These are phyloP conservation scores for Champsocephalus gunnari DNA, from an alignment of 2,797 vertebrate species.

Conservation along the genomic window DNA sequence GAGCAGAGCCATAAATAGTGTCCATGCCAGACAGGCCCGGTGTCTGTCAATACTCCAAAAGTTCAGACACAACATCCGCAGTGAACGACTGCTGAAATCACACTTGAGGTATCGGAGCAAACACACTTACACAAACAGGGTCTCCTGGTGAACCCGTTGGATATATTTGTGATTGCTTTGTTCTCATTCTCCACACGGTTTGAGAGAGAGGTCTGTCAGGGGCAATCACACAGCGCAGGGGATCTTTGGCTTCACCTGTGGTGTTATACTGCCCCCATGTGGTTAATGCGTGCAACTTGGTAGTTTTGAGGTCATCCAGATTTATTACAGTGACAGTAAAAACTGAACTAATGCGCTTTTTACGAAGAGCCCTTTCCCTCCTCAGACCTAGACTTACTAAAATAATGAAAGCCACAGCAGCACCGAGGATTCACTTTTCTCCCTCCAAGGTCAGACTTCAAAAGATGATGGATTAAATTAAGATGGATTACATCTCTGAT, in stretches of 20 bases:
- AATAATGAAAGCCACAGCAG: slow-evolving; percentile 77
- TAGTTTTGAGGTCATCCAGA: slow-evolving; percentile 81
- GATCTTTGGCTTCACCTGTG: slow-evolving; percentile 55
- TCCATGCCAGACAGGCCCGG: slow-evolving; percentile 74
- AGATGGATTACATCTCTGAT: slow-evolving; percentile 60
- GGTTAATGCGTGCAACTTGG: slow-evolving; percentile 20
- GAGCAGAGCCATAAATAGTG: slow-evolving; percentile 81
- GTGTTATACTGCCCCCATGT: slow-evolving; percentile 83
- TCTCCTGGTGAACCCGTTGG: slow-evolving; percentile 36
- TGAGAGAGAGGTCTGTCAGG: slow-evolving; percentile 32
- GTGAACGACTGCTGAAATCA: slow-evolving; percentile 39
- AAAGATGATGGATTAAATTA: slow-evolving; percentile 69
- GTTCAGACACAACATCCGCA: slow-evolving; percentile 79
- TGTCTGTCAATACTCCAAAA: slow-evolving; percentile 77
- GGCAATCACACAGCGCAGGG: slow-evolving; percentile 22
- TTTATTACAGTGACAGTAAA: slow-evolving; percentile 83
- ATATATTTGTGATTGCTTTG: slow-evolving; percentile 44
- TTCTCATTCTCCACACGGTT: slow-evolving; percentile 14
- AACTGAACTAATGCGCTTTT: slow-evolving; percentile 79
- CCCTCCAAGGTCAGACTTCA: slow-evolving; percentile 69
- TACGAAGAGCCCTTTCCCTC: slow-evolving; percentile 62
- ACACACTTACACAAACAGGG: slow-evolving; percentile 34
- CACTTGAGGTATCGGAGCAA: slow-evolving; percentile 43
- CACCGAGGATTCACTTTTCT: slow-evolving; percentile 46
- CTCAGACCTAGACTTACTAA: slow-evolving; percentile 62